Base-by-base conservation (phyloP, 37 sponge, comb jelly and placozoan genomes). In the Crambe crambe region DNA sequence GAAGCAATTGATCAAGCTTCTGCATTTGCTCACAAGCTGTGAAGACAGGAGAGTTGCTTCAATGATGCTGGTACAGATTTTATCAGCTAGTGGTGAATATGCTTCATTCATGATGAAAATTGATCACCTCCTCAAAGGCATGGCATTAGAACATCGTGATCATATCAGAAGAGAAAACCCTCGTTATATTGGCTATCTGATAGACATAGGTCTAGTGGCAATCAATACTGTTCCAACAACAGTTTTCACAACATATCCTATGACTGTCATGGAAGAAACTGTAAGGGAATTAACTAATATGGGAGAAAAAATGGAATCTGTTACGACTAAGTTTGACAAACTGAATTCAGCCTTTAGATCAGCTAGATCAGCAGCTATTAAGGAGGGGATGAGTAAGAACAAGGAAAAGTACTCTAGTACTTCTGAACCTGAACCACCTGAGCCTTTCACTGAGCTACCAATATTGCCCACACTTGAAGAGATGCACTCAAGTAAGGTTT, bases 381-480 rank as follows among this genome's bases (percentile, higher is more conserved):
- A 65, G 30, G 30, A 31, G 35, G 34, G 20, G 21, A 22, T 15
- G 35, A 60, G n/a, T 4, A 57, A 62, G 4, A 1, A 0, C 17
- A n/a, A 69, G 2, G 42, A 54, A 15, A 47, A 47, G 12, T 15
- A 47, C 10, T 26, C 31, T 12, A 3, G 20, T 23, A 43, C 3
- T 17, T 41, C 31, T 58, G 60, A 42, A 37, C 18, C 2, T 9
- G 80, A 80, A 21, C 82, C 82, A 31, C 82, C 82, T 38, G 62
- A 87, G 35, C 44, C 74, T 54, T 81, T 80, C 32, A 68, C 81
- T 0, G 35, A 32, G 42, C 22, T 91, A 3, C 37, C 71, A 4
- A 54, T 83, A 40, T 56, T 91, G 8, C 91, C 87, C 3, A 22
- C 41, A 35, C 34, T 41, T 1, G 70, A 82, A 25, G 83, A 91